A percentile compares a stretch with the other conserved stretches of the same genome.
Evolutionary conservation across 1,140 invertebrate genomes (phyloP).

Genomic region (Bombyx mandarina): DNA sequence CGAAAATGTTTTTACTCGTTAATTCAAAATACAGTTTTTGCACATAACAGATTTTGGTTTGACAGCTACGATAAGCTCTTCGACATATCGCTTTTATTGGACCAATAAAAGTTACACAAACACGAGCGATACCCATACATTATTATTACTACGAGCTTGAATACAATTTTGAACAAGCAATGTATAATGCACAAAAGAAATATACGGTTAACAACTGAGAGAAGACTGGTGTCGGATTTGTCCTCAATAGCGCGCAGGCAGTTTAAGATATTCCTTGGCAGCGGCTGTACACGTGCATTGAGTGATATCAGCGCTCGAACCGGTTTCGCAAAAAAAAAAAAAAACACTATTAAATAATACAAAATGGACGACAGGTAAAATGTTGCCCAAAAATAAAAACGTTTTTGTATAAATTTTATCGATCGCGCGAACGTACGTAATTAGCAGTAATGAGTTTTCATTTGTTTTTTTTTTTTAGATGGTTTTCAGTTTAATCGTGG

Average conservation of each 20-base stretch:
- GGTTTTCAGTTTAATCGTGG: slow-evolving; percentile 22
- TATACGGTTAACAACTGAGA: neutral
- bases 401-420: neutral
- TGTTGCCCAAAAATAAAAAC: neutral
- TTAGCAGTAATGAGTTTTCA: neutral
- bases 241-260: slow-evolving; percentile 4
- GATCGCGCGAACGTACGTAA: neutral
- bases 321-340: slow-evolving; percentile 30
- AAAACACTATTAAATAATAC: slow-evolving; percentile 14
- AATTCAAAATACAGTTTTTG: no score
- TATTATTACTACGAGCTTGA: neutral
- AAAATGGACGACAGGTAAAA: slow-evolving; percentile 46
- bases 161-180: neutral
- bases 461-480: slow-evolving; percentile 37
- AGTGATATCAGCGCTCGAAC: slow-evolving; percentile 3
- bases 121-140: neutral
- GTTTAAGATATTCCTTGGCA: neutral
- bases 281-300: slow-evolving; percentile 2
- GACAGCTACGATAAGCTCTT: no score
- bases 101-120: neutral
- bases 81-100: neutral
- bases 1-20: no score
- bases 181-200: slow-evolving; percentile 2
- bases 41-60: no score
- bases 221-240: neutral